Conservation (phyloP, 2,113 vertebrate species). For the Lucifuga dentata region DNA sequence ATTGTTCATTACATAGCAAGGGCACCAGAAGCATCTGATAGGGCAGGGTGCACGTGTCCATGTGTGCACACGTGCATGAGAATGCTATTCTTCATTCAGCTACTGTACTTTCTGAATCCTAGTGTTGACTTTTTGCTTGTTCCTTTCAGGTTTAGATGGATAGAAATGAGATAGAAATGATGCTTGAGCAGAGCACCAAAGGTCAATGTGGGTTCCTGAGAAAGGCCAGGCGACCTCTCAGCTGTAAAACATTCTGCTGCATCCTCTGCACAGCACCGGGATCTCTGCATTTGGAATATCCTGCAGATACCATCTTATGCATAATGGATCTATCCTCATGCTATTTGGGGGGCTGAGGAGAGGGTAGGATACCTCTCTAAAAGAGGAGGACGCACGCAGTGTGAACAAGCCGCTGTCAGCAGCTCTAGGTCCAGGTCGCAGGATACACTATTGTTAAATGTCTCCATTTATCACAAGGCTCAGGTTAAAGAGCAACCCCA, state of each 20-base stretch:
- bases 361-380: slow-evolving; percentile 36
- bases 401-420: slow-evolving; percentile 86
- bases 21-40: slow-evolving; percentile 38
- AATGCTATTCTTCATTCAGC: not conserved
- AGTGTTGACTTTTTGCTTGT: no score
- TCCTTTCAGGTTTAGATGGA: slow-evolving; percentile 7
- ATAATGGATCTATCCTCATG: slow-evolving; percentile 17
- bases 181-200: not conserved
- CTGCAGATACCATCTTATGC: slow-evolving; percentile 15
- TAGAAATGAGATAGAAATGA: slow-evolving; percentile 11
- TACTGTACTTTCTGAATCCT: slow-evolving; percentile 7
- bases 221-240: not conserved
- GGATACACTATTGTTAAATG: slow-evolving; percentile 97
- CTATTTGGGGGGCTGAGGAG: slow-evolving; percentile 34
- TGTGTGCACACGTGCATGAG: not conserved
- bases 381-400: slow-evolving; percentile 69
- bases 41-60: not conserved
- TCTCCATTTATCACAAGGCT: slow-evolving; percentile 91
- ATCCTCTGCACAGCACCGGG: slow-evolving; percentile 13
- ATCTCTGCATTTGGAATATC: slow-evolving; percentile 8
- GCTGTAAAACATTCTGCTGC: not conserved
- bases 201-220: not conserved
- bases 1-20: slow-evolving; percentile 61
- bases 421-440: slow-evolving; percentile 79
- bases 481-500: slow-evolving; percentile 89